Evolutionary conservation across 2,888 invertebrate species (phyloP), one percentile per base, ranked within the genome.

Genomic region (Emmelina monodactyla): DNA sequence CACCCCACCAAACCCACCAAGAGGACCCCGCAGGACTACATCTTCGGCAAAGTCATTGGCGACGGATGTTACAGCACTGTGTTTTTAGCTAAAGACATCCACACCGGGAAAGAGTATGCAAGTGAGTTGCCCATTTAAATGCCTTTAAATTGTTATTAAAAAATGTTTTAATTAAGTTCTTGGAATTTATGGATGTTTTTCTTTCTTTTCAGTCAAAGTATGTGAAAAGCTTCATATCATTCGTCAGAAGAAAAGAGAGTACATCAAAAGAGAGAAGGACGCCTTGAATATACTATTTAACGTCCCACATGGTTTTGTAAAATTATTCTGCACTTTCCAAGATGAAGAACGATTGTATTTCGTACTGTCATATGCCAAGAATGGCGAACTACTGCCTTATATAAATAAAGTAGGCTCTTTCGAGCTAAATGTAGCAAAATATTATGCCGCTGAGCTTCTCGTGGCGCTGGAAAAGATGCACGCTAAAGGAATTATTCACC

Each of bases 61-160:
- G 97, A 98, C 71, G 98, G 98, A 45, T 96, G 97, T 64, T 99
- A 93, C 70, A 97, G 97, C 54, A 93, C 92, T 40, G 98, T 97
- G 34, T 97, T 93, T 69, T 83, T 95, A 48, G 95, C 94, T 34
- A 93, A 92, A 68, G 96, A 97, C 70, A 89, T 94, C 41, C 89
- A 91, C 62, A 91, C 89, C 37, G 87, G 86, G 55, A 90, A 88
- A 58, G 94, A 97, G 82, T 94, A 89, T 87, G 97, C 97, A 82
- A 96, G 94, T 94, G 83, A 87, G 92, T 87, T 43, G 25, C 30
- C 10, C 19, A n/a, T n/a, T n/a, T 6, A 19, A 29, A 14, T 9
- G 19, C 19, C 9, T 19, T 19, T 19, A 19, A 9, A 5, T 6
- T 9, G 9, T 6, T 6, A 19, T 19, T 19, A n/a, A n/a, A n/a